These are phyloP conservation scores for Microhierax caerulescens DNA, from an alignment of 2,797 vertebrate species.

Conservation along the genomic window DNA sequence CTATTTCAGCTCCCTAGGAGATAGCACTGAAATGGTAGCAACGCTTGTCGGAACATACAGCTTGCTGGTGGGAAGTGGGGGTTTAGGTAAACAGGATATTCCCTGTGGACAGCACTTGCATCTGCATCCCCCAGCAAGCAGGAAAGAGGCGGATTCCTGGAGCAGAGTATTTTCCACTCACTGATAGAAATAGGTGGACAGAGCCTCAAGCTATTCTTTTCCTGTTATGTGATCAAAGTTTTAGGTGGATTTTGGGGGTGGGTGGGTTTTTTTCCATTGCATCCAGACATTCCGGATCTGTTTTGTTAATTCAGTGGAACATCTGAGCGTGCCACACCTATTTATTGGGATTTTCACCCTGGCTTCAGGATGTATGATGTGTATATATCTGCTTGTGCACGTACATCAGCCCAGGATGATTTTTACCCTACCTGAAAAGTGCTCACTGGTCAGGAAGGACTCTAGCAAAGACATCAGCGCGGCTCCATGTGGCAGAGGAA, in stretches of 20 bases:
- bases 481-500: background rate
- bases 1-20: background rate
- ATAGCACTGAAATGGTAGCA: background rate
- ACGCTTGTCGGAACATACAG: background rate
- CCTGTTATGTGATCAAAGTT: constrained; percentile 33
- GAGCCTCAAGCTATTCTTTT: background rate
- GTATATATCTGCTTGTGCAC: background rate
- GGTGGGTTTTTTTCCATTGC: background rate
- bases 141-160: constrained; percentile 21
- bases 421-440: background rate
- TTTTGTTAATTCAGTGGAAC: background rate
- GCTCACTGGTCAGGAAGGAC: background rate
- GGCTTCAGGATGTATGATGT: background rate
- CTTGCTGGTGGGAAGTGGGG: background rate
- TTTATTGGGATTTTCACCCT: background rate
- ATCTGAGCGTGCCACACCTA: background rate
- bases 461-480: background rate
- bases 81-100: constrained; percentile 34
- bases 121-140: background rate
- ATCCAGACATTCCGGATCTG: rapidly evolving
- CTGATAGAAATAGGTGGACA: background rate
- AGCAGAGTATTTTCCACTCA: background rate
- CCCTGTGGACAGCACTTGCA: background rate
- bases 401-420: rapidly evolving
- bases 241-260: background rate